phyloP scores from a whole-genome alignment of 2,113 vertebrate genomes.

The Ictidomys tridecemlineatus region DNA sequence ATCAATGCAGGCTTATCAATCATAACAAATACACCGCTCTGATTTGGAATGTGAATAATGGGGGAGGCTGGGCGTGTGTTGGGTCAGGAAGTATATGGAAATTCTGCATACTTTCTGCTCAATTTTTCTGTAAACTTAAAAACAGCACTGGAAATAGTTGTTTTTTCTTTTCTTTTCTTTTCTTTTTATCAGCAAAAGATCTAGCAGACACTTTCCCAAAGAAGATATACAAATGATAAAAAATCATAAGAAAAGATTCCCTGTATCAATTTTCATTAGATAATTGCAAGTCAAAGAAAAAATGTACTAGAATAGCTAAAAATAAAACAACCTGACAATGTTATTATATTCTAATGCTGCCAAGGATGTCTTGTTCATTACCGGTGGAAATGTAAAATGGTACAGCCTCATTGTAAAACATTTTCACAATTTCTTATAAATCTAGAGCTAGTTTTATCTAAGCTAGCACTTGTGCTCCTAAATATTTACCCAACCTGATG shows the following conservation, averaged over 20 bases:
- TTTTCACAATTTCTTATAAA: slow-evolving; percentile 33
- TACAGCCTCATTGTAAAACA: neutral
- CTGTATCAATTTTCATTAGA: slow-evolving; percentile 7
- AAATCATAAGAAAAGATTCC: neutral
- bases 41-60: neutral
- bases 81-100: neutral
- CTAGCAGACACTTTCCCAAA: neutral
- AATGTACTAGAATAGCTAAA: neutral
- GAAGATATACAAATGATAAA: neutral
- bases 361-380: neutral
- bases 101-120: neutral
- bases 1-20: neutral
- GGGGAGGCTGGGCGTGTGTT: neutral
- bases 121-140: neutral
- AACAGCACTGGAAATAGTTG: neutral
- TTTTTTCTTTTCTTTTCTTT: neutral
- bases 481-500: slow-evolving; percentile 10
- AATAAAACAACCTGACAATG: neutral
- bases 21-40: neutral
- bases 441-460: neutral
- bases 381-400: neutral
- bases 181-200: neutral
- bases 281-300: neutral
- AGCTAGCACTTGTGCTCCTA: neutral
- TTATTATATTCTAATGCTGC: neutral